These are phyloP conservation scores for Megaptera novaeangliae DNA, from an alignment of 2,113 vertebrate genomes.

Conservation along the genomic window DNA sequence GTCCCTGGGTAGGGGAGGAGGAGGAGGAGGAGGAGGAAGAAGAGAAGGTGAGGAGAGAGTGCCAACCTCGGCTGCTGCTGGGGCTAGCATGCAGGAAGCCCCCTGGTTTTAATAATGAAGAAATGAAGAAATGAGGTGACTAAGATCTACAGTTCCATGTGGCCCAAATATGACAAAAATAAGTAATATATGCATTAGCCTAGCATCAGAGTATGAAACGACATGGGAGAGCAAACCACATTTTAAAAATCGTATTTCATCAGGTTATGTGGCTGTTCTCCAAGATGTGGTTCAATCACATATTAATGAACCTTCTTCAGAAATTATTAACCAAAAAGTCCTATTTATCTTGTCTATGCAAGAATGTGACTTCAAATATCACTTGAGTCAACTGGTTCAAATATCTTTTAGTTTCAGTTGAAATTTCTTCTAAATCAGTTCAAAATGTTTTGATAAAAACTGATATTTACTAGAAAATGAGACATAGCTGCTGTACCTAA, in stretches of 20 bases:
- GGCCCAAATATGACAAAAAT: background rate
- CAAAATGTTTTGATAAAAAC: background rate
- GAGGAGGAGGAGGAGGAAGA: background rate
- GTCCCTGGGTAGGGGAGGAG: background rate
- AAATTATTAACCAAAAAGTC: background rate
- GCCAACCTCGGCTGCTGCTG: background rate
- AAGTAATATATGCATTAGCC: background rate
- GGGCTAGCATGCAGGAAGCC: background rate
- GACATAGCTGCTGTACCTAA: background rate
- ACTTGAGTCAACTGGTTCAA: background rate
- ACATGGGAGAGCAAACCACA: background rate
- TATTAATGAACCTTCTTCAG: background rate
- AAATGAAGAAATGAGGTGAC: background rate
- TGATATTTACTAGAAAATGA: background rate
- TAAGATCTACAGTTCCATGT: background rate
- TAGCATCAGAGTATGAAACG: background rate
- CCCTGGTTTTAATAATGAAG: background rate
- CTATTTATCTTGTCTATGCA: background rate
- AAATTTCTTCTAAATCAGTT: background rate
- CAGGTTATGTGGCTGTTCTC: background rate
- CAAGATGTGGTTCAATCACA: background rate
- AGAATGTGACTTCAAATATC: background rate
- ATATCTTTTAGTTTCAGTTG: background rate
- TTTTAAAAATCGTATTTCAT: slow-evolving; percentile 17
- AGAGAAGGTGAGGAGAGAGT: background rate